Percentiles rank a stretch among this genome's conserved stretches.
phyloP scores from a whole-genome alignment of 2,797 vertebrate species.

The Tinamus major region DNA sequence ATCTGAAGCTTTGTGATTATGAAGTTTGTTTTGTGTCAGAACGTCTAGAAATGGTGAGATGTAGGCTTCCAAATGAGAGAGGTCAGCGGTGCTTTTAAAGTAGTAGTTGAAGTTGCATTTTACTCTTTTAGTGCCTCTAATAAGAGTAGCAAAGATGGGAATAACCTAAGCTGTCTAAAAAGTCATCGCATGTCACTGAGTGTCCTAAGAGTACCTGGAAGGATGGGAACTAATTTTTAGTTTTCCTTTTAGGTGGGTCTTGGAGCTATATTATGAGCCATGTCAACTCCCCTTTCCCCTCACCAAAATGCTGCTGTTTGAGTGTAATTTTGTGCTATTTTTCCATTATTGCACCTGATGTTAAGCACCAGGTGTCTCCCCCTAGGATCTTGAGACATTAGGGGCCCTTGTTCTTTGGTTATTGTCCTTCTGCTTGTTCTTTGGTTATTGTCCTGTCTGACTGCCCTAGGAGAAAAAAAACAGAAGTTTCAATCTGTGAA shows the following conservation, averaged over 20 bases:
- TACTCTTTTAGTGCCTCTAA: background rate
- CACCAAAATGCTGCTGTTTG: background rate
- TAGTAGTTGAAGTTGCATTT: background rate
- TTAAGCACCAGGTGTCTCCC: background rate
- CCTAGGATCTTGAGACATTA: background rate
- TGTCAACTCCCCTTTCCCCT: background rate
- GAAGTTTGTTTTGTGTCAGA: background rate
- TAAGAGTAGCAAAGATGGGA: background rate
- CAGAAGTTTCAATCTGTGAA: background rate
- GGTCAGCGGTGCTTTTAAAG: background rate
- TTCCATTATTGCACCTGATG: background rate
- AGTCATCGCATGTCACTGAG: background rate
- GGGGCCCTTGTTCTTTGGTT: background rate
- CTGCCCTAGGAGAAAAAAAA: background rate
- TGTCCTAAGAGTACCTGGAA: background rate
- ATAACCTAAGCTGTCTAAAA: background rate
- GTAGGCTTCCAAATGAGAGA: background rate
- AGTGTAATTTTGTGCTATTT: background rate
- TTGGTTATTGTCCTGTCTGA: background rate
- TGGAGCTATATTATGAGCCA: accelerated
- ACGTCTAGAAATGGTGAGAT: background rate
- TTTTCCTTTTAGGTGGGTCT: background rate
- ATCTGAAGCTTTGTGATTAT: background rate
- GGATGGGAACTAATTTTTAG: background rate
- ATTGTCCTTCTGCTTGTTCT: background rate